Evolutionary conservation across 2,888 invertebrate genomes (phyloP).

Genomic region (Folsomia manolachei): DNA sequence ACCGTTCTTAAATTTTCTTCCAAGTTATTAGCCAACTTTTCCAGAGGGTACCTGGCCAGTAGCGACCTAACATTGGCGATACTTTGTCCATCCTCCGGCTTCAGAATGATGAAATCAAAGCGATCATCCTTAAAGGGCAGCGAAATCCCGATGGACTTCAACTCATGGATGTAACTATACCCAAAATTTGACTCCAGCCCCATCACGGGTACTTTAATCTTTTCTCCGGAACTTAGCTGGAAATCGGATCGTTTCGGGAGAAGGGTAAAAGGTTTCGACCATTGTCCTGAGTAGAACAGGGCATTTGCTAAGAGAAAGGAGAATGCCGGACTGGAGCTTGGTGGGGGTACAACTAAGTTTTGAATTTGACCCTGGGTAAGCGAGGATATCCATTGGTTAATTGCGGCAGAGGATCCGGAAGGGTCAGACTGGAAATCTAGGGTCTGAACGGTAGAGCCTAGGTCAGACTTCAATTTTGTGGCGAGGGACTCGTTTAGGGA

Average conservation of each 20-base stretch:
- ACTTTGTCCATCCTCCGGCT: conserved; percentile 27
- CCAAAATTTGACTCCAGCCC: conserved; percentile 27
- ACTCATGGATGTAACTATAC: conserved; percentile 20
- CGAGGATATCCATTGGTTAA: conserved; percentile 32
- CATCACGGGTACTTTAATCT: conserved; percentile 29
- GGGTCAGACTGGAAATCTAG: conserved; percentile 19
- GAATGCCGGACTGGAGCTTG: conserved; percentile 4
- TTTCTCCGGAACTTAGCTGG: neutral
- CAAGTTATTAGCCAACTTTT: conserved; percentile 22
- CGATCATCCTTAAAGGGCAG: conserved; percentile 37
- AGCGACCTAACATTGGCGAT: conserved; percentile 22
- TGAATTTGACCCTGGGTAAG: conserved; percentile 27
- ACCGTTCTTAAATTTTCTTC: conserved; percentile 28
- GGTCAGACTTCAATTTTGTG: conserved; percentile 8
- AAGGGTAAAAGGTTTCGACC: conserved; percentile 33
- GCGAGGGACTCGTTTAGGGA: conserved; percentile 17
- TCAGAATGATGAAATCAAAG: conserved; percentile 36
- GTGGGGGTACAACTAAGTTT: conserved; percentile 13
- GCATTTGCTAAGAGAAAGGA: conserved; percentile 33
- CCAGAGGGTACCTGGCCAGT: conserved; percentile 23
- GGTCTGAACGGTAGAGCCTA: conserved; percentile 12
- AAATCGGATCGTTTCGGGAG: conserved; percentile 1
- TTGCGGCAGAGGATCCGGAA: conserved; percentile 8
- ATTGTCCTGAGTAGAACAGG: conserved; percentile 34
- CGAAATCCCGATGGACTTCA: conserved; percentile 32